These are phyloP conservation scores for Luffia ferchaultella DNA, from an alignment of 2,888 invertebrate species.

Conservation along the genomic window DNA sequence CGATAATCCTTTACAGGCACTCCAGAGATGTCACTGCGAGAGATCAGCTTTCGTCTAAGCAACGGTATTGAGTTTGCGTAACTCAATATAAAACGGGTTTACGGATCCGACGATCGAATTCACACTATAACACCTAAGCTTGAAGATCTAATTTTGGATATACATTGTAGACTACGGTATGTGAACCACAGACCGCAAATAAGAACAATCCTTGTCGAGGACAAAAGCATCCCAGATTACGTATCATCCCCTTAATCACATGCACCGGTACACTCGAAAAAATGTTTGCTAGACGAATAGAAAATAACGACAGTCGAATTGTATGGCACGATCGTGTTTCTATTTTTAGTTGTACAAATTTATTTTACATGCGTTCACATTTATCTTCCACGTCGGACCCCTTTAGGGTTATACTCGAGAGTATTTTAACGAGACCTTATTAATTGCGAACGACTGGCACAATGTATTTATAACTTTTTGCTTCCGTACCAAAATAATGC, in stretches of 20 bases:
- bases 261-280: slow-evolving; percentile 59
- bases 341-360: slow-evolving; percentile 35
- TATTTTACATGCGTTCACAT: slow-evolving; percentile 30
- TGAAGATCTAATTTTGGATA: slow-evolving; percentile 1
- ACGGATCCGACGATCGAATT: background rate
- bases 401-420: slow-evolving; percentile 20
- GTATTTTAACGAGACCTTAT: no score
- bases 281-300: slow-evolving; percentile 43
- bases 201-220: slow-evolving; percentile 34
- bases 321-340: slow-evolving; percentile 36
- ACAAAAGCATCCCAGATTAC: slow-evolving; percentile 55
- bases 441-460: no score
- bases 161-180: background rate
- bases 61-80: slow-evolving; percentile 62
- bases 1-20: slow-evolving; percentile 61
- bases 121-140: background rate
- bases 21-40: slow-evolving; percentile 57
- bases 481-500: no score
- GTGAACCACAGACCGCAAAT: slow-evolving; percentile 53
- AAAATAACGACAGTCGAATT: slow-evolving; percentile 25
- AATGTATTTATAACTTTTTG: no score
- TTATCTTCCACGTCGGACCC: slow-evolving; percentile 36
- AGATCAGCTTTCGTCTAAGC: slow-evolving; percentile 60
- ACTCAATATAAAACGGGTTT: slow-evolving; percentile 41
- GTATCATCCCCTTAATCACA: slow-evolving; percentile 65